A percentile compares a stretch with the other conserved stretches of the same genome.
phyloP scores from a whole-genome alignment of 2,888 invertebrate genomes.

The Xylophagus ater region DNA sequence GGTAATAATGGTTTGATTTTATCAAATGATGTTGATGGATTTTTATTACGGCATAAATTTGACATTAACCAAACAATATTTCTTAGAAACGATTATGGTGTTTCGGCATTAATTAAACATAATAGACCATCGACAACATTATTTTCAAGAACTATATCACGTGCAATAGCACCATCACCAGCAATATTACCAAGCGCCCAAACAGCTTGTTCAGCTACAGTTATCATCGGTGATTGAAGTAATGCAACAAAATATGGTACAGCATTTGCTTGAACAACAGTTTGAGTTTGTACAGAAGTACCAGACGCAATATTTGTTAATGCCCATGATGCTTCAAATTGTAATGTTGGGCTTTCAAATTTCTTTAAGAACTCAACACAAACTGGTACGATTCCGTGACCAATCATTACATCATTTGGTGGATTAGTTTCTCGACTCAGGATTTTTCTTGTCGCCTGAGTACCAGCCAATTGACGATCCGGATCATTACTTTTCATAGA shows the following conservation, averaged over 20 bases:
- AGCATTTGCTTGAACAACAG: conserved; percentile 73
- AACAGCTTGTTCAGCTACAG: conserved; percentile 84
- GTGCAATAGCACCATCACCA: conserved; percentile 68
- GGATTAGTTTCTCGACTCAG: conserved; percentile 85
- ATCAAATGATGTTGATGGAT: conserved; percentile 75
- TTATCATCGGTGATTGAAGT: conserved; percentile 51
- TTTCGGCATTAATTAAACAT: conserved; percentile 51
- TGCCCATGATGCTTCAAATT: conserved; percentile 97
- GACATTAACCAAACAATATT: conserved; percentile 91
- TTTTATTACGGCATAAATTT: conserved; percentile 89
- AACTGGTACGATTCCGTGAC: conserved; percentile 69
- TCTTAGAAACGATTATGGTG: conserved; percentile 52
- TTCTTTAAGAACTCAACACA: conserved; percentile 65
- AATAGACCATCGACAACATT: conserved; percentile 66
- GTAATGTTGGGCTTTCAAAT: conserved; percentile 58
- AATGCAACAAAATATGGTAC: conserved; percentile 69
- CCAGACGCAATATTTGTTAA: conserved; percentile 96
- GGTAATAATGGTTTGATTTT: conserved; percentile 64
- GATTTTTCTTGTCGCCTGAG: conserved; percentile 74
- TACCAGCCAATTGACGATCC: conserved; percentile 60
- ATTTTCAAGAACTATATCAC: conserved; percentile 67
- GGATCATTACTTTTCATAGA: too few species aligned
- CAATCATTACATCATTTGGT: conserved; percentile 78
- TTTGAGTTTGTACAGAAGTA: conserved; percentile 76
- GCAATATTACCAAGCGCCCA: conserved; percentile 97